These are phyloP conservation scores for Opisthocomus hoazin DNA, from an alignment of 2,113 vertebrate species.

Conservation along the genomic window DNA sequence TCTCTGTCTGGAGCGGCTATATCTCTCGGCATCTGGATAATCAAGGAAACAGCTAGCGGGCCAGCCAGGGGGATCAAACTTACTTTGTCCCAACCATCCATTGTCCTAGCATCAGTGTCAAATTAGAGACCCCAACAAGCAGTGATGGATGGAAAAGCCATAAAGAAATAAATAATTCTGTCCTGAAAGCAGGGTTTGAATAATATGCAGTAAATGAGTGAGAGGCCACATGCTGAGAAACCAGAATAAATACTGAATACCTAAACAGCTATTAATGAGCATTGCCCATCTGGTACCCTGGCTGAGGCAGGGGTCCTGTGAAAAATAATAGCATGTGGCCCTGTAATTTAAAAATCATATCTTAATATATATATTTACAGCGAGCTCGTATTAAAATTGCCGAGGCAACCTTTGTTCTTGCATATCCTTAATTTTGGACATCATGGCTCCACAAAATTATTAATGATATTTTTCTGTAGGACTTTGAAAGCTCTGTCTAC, in stretches of 20 bases:
- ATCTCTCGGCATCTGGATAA: slow-evolving; percentile 10
- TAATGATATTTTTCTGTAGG: not conserved
- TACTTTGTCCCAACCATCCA: not conserved
- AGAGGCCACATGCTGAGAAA: slow-evolving; percentile 33
- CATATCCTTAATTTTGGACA: not conserved
- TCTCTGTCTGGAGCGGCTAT: not conserved
- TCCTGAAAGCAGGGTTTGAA: slow-evolving; percentile 15
- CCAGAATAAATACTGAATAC: slow-evolving; percentile 49
- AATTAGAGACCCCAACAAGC: slow-evolving; percentile 6
- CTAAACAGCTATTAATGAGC: slow-evolving; percentile 52
- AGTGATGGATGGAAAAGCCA: slow-evolving; percentile 23
- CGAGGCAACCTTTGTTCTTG: slow-evolving; percentile 12
- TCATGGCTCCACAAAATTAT: not conserved
- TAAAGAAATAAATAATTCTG: slow-evolving; percentile 44
- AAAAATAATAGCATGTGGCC: slow-evolving; percentile 32
- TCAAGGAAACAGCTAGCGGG: not conserved
- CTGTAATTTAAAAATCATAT: slow-evolving; percentile 2
- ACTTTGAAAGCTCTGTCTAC: not conserved
- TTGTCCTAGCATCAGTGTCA: slow-evolving; percentile 20
- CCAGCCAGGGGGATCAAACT: not conserved
- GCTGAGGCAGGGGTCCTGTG: slow-evolving; percentile 8
- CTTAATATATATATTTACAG: slow-evolving; percentile 11
- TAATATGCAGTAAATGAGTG: slow-evolving; percentile 25
- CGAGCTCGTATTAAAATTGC: not conserved
- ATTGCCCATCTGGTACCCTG: slow-evolving; percentile 34